A percentile compares a stretch with the other conserved stretches of the same genome.
These are phyloP conservation scores for Platycercus adscitus DNA, from an alignment of 2,113 vertebrate genomes.

Conservation along the genomic window DNA sequence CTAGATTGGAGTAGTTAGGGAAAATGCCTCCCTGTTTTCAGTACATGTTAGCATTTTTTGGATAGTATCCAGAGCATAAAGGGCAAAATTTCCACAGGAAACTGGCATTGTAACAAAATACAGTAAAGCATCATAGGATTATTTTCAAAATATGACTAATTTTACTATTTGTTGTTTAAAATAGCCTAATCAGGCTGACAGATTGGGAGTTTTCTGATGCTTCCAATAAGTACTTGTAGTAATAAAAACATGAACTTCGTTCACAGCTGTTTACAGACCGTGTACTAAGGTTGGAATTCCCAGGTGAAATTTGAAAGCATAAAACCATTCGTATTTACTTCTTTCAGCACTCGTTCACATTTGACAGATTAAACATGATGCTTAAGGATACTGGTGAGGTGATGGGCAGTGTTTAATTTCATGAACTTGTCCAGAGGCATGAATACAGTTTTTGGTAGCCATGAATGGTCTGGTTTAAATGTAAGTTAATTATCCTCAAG, in stretches of 20 bases:
- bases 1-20: background rate
- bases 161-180: background rate
- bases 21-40: background rate
- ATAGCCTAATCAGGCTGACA: background rate
- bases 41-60: background rate
- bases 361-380: background rate
- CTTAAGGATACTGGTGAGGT: background rate
- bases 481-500: background rate
- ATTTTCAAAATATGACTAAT: background rate
- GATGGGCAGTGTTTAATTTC: background rate
- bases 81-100: background rate
- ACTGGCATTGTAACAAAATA: background rate
- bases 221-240: background rate
- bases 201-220: background rate
- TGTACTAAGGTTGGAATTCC: background rate
- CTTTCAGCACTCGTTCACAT: background rate
- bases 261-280: background rate
- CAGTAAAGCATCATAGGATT: background rate
- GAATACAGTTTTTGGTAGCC: background rate
- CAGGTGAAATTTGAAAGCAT: background rate
- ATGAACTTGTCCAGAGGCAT: background rate
- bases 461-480: background rate
- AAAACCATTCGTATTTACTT: background rate
- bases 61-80: background rate
- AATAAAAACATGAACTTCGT: background rate